These are phyloP conservation scores for Apocheima hispidaria DNA, from an alignment of 2,888 invertebrate genomes.

Conservation along the genomic window DNA sequence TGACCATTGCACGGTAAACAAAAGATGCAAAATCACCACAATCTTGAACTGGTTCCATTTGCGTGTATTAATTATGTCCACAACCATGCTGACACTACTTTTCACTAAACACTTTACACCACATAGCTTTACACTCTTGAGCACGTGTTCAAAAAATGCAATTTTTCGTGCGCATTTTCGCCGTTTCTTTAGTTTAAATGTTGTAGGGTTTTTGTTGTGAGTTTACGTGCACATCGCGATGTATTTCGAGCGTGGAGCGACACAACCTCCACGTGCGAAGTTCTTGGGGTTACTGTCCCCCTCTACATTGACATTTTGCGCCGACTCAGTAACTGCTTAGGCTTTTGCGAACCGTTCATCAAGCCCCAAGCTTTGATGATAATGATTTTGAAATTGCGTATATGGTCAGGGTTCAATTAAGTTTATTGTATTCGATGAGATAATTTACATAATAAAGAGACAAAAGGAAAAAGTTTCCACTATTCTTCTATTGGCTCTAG, in stretches of 20 bases:
- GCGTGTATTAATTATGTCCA: slow-evolving; percentile 75
- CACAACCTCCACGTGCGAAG: slow-evolving; percentile 72
- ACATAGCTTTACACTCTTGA: slow-evolving; percentile 50
- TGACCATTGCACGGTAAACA: slow-evolving; percentile 66
- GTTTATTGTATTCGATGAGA: slow-evolving; percentile 11
- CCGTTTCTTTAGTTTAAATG: slow-evolving; percentile 14
- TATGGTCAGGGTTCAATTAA: slow-evolving; percentile 46
- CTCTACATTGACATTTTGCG: slow-evolving; percentile 80
- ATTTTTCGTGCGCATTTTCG: slow-evolving; percentile 37
- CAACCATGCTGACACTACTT: slow-evolving; percentile 80
- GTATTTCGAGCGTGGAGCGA: slow-evolving; percentile 62
- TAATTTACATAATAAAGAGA: background rate
- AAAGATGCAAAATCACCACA: slow-evolving; percentile 75
- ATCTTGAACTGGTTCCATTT: slow-evolving; percentile 76
- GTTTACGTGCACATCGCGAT: slow-evolving; percentile 75
- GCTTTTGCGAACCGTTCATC: slow-evolving; percentile 65
- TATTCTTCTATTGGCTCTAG: background rate
- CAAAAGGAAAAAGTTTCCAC: background rate
- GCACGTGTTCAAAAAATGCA: slow-evolving; percentile 30
- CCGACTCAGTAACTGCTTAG: slow-evolving; percentile 76
- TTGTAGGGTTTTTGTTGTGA: slow-evolving; percentile 50
- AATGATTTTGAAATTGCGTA: slow-evolving; percentile 57
- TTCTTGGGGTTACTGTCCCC: slow-evolving; percentile 79
- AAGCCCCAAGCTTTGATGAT: slow-evolving; percentile 58
- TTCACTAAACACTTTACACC: slow-evolving; percentile 66